These are phyloP conservation scores for Acrobasis consociella DNA, from an alignment of 2,888 invertebrate species.

Conservation along the genomic window DNA sequence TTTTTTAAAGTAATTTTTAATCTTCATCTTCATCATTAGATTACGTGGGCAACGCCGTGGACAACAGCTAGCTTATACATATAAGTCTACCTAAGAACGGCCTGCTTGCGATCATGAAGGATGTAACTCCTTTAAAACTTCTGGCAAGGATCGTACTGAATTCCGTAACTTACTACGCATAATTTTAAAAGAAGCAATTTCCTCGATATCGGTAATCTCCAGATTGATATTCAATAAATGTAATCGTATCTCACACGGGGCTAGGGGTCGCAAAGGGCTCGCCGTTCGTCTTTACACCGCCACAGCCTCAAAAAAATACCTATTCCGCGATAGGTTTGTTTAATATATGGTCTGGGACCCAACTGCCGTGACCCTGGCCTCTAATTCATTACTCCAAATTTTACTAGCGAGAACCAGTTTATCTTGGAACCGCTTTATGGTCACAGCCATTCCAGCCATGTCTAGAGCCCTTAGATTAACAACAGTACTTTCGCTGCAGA, in stretches of 20 bases:
- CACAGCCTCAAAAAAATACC: background rate
- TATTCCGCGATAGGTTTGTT: constrained; percentile 9
- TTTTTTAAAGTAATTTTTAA: no score
- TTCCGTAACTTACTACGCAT: no score
- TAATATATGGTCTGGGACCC: constrained; percentile 9
- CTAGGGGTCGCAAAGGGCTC: background rate
- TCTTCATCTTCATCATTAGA: no score
- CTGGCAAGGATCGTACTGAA: no score
- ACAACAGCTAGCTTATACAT: no score
- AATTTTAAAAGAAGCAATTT: background rate
- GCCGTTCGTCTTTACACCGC: background rate
- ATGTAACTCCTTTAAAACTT: no score
- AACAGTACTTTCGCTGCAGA: background rate
- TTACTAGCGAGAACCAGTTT: constrained; percentile 9
- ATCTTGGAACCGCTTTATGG: constrained; percentile 7
- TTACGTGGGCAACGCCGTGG: no score
- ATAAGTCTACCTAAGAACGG: no score
- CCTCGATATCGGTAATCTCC: background rate
- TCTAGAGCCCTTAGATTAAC: background rate
- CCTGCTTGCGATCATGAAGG: no score
- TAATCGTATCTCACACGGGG: constrained; percentile 14
- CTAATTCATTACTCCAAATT: constrained; percentile 15
- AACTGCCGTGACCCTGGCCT: background rate
- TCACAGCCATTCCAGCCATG: background rate
- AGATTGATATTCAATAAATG: constrained; percentile 7